Base-by-base conservation (phyloP, 2,888 invertebrate species). In the Oligia latruncula region DNA sequence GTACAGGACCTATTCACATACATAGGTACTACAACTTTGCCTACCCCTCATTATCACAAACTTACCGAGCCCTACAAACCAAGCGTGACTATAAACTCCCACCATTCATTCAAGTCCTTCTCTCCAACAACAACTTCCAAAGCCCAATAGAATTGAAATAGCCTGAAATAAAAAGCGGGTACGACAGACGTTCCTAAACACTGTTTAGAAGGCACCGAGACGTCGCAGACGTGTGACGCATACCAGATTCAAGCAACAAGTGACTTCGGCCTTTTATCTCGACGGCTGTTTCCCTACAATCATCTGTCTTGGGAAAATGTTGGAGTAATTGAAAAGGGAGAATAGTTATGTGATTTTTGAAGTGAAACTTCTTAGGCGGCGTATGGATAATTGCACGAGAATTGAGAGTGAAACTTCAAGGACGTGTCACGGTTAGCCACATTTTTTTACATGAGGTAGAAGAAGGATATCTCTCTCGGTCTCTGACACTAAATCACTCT, bases 171-270 rank as follows among this genome's bases (percentile, higher is more conserved):
- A 87, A 88, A 90, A 82, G 80, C 82, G 87, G 64, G 81, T 77
- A 83, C 82, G 83, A 77, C 79, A 85, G 82, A 90, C 82, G 88
- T 87, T 89, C 78, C 84, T 88, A 88, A 89, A 88, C 91, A 92
- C 89, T 90, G 90, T 82, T 87, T 84, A 86, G 87, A 78, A 85
- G 87, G 87, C 87, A 89, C 88, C 90, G 88, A 89, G 88, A 81
- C 88, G 86, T 77, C 77, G 83, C 84, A 87, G 70, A 88, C 93
- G 94, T 92, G 94, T 90, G 90, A 89, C 89, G 94, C 93, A 93
- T 94, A 91, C 91, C 91, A 91, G 90, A 89, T 90, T 82, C 82
- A 85, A 90, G 94, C 94, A 95, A 95, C 94, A 95, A 95, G 95
- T 95, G 92, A 92, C 85, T 83, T 82, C 74, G 86, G 82, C 86